Evolutionary conservation across 2,888 invertebrate species (phyloP).

Genomic region (Drosophila incognita): DNA sequence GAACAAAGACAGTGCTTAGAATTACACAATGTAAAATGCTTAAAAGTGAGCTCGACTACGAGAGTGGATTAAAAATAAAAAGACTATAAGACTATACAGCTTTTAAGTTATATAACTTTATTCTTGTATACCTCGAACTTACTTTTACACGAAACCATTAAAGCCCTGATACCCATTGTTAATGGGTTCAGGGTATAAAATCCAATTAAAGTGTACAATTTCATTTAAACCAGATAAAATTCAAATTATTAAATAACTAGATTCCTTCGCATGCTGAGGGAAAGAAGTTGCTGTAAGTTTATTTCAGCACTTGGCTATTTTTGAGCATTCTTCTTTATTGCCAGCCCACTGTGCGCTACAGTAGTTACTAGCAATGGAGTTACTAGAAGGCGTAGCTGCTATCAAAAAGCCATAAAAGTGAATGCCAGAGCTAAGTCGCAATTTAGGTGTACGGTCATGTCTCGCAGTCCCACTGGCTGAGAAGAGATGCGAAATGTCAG

Average conservation of each 20-base stretch:
- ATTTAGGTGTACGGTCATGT: conserved; percentile 59
- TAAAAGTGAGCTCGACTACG: background rate
- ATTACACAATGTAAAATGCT: background rate
- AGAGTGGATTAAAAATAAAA: background rate
- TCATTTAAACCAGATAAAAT: background rate
- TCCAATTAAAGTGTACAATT: background rate
- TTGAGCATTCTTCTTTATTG: background rate
- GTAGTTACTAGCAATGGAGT: conserved; percentile 32
- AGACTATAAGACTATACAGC: background rate
- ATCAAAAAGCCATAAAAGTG: conserved; percentile 70
- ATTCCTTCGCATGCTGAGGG: no score
- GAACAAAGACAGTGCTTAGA: background rate
- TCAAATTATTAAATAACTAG: background rate
- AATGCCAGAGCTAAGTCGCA: conserved; percentile 62
- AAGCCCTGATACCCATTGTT: background rate
- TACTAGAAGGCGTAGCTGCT: conserved; percentile 64
- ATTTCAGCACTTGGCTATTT: background rate
- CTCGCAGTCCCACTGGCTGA: conserved; percentile 5
- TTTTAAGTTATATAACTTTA: background rate
- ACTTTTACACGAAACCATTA: background rate
- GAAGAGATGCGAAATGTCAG: conserved; percentile 55
- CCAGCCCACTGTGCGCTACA: conserved; percentile 18
- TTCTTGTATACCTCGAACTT: no score
- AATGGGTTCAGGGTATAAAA: background rate
- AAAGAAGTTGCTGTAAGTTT: background rate